Conservation (phyloP, 2,888 invertebrate species). For the Chorisops tibialis region DNA sequence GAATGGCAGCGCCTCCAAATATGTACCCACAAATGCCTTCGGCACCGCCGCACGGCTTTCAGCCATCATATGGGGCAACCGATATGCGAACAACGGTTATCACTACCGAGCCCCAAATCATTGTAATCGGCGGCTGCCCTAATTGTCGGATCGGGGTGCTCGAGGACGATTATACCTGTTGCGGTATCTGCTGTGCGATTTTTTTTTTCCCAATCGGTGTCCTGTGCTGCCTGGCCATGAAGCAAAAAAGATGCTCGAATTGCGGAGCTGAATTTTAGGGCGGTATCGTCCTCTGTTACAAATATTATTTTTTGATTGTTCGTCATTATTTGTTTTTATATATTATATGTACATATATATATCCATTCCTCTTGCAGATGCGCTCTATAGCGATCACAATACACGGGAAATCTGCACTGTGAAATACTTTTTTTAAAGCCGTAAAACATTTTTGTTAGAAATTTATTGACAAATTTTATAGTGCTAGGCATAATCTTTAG, state of each 20-base stretch:
- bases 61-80: slow-evolving; percentile 46
- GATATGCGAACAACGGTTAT: slow-evolving; percentile 56
- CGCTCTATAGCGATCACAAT: no score
- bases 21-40: slow-evolving; percentile 14
- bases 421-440: no score
- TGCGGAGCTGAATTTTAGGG: slow-evolving; percentile 74
- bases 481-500: no score
- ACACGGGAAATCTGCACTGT: no score
- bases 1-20: not conserved
- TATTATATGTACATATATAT: no score
- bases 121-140: slow-evolving; percentile 83
- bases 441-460: no score
- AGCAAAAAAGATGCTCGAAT: slow-evolving; percentile 80
- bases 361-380: no score
- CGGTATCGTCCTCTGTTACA: not conserved
- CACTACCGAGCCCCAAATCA: slow-evolving; percentile 71
- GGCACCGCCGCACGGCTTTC: not conserved
- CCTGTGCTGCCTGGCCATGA: slow-evolving; percentile 78
- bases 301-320: no score
- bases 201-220: slow-evolving; percentile 84
- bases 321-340: no score
- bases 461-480: no score
- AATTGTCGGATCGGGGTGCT: slow-evolving; percentile 83
- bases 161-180: slow-evolving; percentile 82
- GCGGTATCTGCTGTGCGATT: slow-evolving; percentile 80